A percentile compares a stretch with the other conserved stretches of the same genome.
phyloP scores from a whole-genome alignment of 1,140 invertebrate species.

The Episyrphus balteatus region DNA sequence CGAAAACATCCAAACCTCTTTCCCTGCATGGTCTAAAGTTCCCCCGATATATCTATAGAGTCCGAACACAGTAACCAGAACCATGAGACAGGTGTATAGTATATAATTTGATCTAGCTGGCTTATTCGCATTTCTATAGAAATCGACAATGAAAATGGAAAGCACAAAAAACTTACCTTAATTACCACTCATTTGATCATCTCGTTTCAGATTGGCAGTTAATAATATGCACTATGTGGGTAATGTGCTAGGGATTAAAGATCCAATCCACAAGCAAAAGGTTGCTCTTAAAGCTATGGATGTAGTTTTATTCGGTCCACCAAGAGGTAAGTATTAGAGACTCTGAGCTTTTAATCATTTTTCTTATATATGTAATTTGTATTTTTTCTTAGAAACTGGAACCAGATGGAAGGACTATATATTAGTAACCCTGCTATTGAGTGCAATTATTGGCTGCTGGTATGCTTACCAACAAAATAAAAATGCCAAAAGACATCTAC shows the following conservation, averaged over 20 bases:
- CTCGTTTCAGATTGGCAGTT: slow-evolving; percentile 64
- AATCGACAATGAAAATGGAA: too few species aligned
- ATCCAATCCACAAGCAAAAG: slow-evolving; percentile 94
- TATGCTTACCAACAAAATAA: slow-evolving; percentile 82
- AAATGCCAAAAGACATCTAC: slow-evolving; percentile 70
- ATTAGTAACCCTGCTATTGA: slow-evolving; percentile 66
- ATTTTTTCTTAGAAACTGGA: slow-evolving; percentile 36
- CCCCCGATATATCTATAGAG: too few species aligned
- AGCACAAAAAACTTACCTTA: background rate
- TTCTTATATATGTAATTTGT: background rate
- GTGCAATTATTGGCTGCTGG: slow-evolving; percentile 80
- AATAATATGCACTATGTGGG: slow-evolving; percentile 82
- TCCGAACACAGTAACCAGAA: too few species aligned
- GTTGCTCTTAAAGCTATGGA: slow-evolving; percentile 94
- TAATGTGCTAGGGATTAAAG: slow-evolving; percentile 86
- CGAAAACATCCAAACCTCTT: too few species aligned
- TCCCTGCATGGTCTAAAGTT: too few species aligned
- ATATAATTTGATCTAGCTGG: too few species aligned
- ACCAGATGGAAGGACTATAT: slow-evolving; percentile 79
- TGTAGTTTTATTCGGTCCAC: slow-evolving; percentile 90
- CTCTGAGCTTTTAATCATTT: background rate
- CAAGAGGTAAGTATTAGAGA: slow-evolving; percentile 62
- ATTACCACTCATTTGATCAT: background rate
- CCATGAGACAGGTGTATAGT: too few species aligned
- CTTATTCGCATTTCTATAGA: background rate